A percentile compares a stretch with the other conserved stretches of the same genome.
Conservation (phyloP, 2,888 invertebrate species). For the Ceraclea dissimilis region DNA sequence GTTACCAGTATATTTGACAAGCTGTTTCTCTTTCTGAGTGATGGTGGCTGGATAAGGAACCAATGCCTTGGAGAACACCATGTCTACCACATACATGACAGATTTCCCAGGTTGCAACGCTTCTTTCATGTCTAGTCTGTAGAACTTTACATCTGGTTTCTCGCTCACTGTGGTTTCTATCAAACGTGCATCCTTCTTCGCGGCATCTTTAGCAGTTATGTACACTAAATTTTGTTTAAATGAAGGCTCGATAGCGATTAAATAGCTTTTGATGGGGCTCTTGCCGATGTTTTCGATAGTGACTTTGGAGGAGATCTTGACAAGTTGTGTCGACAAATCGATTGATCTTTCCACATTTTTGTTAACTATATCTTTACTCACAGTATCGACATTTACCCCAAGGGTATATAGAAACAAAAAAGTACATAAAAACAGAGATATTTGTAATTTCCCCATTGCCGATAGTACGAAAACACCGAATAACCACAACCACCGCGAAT, state of each 20-base stretch:
- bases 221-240: slow-evolving; percentile 62
- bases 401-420: neutral
- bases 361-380: slow-evolving; percentile 55
- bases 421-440: slow-evolving; percentile 17
- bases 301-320: slow-evolving; percentile 72
- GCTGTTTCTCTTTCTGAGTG: slow-evolving; percentile 87
- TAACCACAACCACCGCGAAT: slow-evolving; percentile 5
- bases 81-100: slow-evolving; percentile 57
- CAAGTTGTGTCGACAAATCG: slow-evolving; percentile 83
- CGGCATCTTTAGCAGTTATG: slow-evolving; percentile 60
- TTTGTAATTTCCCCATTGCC: slow-evolving; percentile 16
- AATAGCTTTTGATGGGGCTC: slow-evolving; percentile 59
- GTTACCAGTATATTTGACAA: slow-evolving; percentile 81
- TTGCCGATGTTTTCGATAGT: slow-evolving; percentile 78
- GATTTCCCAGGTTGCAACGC: slow-evolving; percentile 52
- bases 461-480: slow-evolving; percentile 5
- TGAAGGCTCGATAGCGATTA: slow-evolving; percentile 61
- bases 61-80: slow-evolving; percentile 67
- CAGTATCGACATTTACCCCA: slow-evolving; percentile 33
- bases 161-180: slow-evolving; percentile 46
- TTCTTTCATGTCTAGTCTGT: slow-evolving; percentile 54
- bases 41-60: slow-evolving; percentile 83
- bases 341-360: slow-evolving; percentile 80
- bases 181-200: slow-evolving; percentile 50
- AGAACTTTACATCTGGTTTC: slow-evolving; percentile 45